These are phyloP conservation scores for Muricea muricata DNA, from an alignment of 92 coral and sea anemone genomes.

Conservation along the genomic window DNA sequence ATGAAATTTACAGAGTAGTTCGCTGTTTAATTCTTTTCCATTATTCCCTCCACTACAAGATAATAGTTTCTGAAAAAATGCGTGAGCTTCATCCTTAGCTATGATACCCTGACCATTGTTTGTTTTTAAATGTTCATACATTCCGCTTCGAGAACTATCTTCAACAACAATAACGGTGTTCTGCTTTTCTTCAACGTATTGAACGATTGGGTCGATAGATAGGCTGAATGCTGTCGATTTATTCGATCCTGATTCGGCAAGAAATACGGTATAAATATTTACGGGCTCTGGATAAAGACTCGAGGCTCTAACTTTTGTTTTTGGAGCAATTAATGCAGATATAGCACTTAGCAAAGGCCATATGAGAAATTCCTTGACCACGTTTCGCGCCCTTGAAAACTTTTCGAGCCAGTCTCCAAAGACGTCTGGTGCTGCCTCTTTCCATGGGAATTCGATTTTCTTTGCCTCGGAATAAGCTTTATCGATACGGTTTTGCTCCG, in stretches of 20 bases:
- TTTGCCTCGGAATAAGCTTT: conserved; percentile 1
- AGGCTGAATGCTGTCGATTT: conserved; percentile 6
- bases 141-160: conserved; percentile 44
- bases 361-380: background rate
- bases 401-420: background rate
- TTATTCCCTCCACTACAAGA: conserved; percentile 2
- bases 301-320: background rate
- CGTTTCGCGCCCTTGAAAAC: background rate
- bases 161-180: conserved; percentile 29
- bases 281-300: background rate
- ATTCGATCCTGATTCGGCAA: conserved; percentile 25
- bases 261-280: conserved; percentile 6
- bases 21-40: conserved; percentile 15
- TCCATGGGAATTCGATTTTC: background rate
- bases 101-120: conserved; percentile 22
- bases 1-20: conserved; percentile 2
- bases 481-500: background rate
- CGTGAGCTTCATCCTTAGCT: background rate
- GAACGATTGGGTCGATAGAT: background rate
- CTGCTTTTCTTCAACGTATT: conserved; percentile 14
- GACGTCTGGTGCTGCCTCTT: background rate
- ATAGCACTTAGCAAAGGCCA: conserved; percentile 4
- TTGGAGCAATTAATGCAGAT: background rate
- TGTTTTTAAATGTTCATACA: conserved; percentile 43
- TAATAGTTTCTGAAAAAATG: background rate